Evolutionary conservation across 64 coral and sea anemone species (phyloP).

Genomic region (Trachythela sp.): DNA sequence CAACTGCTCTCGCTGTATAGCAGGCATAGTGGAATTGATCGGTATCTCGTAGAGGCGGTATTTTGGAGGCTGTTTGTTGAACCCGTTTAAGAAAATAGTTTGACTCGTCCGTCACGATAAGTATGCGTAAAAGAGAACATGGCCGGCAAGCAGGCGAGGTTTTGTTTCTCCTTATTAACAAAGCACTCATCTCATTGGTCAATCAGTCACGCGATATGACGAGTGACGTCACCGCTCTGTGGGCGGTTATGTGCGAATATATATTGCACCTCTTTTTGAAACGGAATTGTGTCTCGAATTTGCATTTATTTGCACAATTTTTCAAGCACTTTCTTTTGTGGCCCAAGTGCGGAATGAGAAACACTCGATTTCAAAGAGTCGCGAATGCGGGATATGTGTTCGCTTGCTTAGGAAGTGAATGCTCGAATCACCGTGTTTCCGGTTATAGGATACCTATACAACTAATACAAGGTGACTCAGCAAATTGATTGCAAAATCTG

Average conservation of each 20-base stretch:
- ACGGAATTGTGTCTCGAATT: neutral
- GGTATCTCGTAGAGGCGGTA: constrained; percentile 17
- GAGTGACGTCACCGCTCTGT: neutral
- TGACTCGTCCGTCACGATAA: constrained; percentile 15
- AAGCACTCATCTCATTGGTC: constrained; percentile 15
- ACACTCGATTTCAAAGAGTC: neutral
- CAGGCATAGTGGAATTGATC: constrained; percentile 15
- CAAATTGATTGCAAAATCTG: too few species aligned
- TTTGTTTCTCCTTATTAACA: neutral
- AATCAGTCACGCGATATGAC: neutral
- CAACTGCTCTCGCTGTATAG: neutral
- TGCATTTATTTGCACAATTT: neutral
- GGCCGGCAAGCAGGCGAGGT: neutral
- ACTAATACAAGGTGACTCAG: too few species aligned
- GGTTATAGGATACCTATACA: neutral
- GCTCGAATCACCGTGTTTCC: neutral
- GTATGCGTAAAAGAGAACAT: constrained; percentile 23
- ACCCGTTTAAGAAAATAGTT: neutral
- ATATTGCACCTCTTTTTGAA: neutral
- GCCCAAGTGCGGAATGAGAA: neutral
- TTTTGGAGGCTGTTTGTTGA: constrained; percentile 24
- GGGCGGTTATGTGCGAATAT: neutral
- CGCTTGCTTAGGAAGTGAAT: neutral
- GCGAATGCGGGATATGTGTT: neutral
- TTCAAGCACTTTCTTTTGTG: neutral